Evolutionary conservation across 37 sponge, comb jelly and placozoan species (phyloP), one percentile per base, ranked within the genome.

Genomic region (Theonella swinhoei): DNA sequence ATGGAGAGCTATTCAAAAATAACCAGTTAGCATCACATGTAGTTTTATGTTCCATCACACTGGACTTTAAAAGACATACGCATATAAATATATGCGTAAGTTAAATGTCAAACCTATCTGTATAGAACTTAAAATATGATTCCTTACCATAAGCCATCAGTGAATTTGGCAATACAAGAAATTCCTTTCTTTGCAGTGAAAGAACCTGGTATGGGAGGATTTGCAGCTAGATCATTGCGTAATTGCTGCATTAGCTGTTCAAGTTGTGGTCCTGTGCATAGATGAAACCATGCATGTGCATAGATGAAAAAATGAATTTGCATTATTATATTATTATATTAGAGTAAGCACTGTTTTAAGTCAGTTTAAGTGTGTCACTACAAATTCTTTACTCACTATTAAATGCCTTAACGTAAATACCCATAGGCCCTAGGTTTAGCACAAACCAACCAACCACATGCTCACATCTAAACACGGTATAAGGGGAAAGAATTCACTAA

Each of bases 161-260:
- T 54, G 76, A 88, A 95, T 70, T 87, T 75, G 28, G 96, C 91
- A 17, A 93, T 87, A 79, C 98, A 97, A 7, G 80, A 47, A 11
- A 68, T 62, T 3, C 94, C 90, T 39, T 77, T 90, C 41, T 37
- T 81, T 0, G 98, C 94, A 31, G 68, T 91, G 85, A 80, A 97
- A 31, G 89, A 67, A 34, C 98, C 98, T 58, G 88, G 72, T 14
- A 90, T 80, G 19, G 98, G 98, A 22, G 98, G 98, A 47, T 93
- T 88, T 0, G 89, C 84, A 17, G 78, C 41, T 32, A 97, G 69
- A 70, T 97, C 96, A 37, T 37, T 75, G 20, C 88, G 68, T 58
- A 97, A 75, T 33, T 90, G 80, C 26, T 85, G 75, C 95, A 95
- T 95, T 69, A 97, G 39, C 29, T 79, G 35, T 38, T 95, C 89